Conservation (phyloP, 2,888 invertebrate genomes). For the Halocaridina rubra region DNA sequence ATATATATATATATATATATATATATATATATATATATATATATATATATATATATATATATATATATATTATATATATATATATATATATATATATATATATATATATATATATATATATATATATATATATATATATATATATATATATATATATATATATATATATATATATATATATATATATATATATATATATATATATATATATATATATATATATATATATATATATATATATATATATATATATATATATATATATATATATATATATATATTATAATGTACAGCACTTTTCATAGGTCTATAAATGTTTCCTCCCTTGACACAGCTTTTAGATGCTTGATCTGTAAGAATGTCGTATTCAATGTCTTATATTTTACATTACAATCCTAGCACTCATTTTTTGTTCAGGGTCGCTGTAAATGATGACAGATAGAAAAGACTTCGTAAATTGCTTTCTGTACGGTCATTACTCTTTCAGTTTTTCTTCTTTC, state of each 20-base stretch:
- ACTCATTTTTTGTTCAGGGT: background rate
- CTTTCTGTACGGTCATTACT: too few relatives aligned
- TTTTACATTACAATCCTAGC: background rate
- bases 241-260: conserved; percentile 14
- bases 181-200: conserved; percentile 13
- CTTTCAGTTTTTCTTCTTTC: too few relatives aligned
- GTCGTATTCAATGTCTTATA: background rate
- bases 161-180: conserved; percentile 27
- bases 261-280: conserved; percentile 18
- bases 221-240: conserved; percentile 25
- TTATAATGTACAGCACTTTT: background rate
- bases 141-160: conserved; percentile 22
- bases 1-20: background rate
- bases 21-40: background rate
- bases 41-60: background rate
- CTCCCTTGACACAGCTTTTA: background rate
- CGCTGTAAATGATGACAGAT: background rate
- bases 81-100: background rate
- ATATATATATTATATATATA: background rate
- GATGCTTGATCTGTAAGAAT: background rate
- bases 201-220: background rate
- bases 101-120: background rate
- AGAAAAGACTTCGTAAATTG: too few relatives aligned
- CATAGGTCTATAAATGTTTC: background rate
- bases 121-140: background rate